Base-by-base conservation (phyloP, 2,797 vertebrate species). In the Rhodeus uyekii region DNA sequence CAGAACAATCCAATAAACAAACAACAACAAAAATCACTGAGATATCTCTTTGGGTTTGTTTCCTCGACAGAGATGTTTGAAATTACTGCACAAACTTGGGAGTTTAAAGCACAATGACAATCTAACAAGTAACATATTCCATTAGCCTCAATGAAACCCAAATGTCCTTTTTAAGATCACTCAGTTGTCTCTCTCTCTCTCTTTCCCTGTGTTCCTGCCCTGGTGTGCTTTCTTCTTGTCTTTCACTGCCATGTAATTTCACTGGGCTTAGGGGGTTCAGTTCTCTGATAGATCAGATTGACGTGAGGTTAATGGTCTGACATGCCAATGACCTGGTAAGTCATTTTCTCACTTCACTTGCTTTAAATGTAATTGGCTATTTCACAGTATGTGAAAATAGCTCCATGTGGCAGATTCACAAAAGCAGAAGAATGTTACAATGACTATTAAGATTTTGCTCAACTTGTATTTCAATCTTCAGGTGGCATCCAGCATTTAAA, bases 221-320 rank as follows among this genome's bases (percentile, higher is more conserved):
- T 12, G 5, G 2, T 74, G 22, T 60, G 7, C 27, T 78, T 77
- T 64, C 19, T 58, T 63, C 53, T 32, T 32, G 36, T 60, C 24
- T 27, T 46, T 7, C 8, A 16, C 18, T 24, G 42, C 24, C 24
- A 39, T 78, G 22, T 53, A 44, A 71, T 74, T 80, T 72, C 16
- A 12, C 76, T 48, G 27, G 68, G 44, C 42, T 74, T 39, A 39
- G 34, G 13, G n/a, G 46, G 36, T 69, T 50, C n/a, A 8, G 39
- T 60, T 65, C 60, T 84, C 63, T 83, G 78, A 77, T 60, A 83
- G 60, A 46, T 27, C 38, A 24, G 78, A 80, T 27, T 83, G 65
- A 73, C 32, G 44, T 46, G 22, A 77, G 77, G 32, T 39, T 78
- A 83, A 86, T 34, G 38, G 46, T 29, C 18, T 76, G 19, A 22